These are phyloP conservation scores for Penaeus monodon DNA, from an alignment of 2,888 invertebrate species.

Conservation along the genomic window DNA sequence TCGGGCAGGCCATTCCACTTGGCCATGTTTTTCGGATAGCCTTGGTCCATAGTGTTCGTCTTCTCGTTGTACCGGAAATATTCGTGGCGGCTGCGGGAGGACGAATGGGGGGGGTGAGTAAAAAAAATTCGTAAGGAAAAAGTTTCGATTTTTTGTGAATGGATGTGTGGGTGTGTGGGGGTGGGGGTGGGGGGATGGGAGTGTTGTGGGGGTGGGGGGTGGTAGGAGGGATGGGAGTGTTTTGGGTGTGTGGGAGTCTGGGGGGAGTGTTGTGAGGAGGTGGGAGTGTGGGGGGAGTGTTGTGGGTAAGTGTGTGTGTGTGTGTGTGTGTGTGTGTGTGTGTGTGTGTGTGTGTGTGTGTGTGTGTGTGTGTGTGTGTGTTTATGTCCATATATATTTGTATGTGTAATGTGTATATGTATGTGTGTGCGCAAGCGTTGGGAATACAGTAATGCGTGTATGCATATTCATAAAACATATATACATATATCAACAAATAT, in stretches of 20 bases:
- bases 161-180: no score
- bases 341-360: conserved; percentile 16
- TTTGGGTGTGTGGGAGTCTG: neutral
- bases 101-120: neutral
- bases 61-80: conserved; percentile 90
- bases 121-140: no score
- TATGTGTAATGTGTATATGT: neutral
- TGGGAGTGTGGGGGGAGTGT: no score
- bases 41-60: conserved; percentile 82
- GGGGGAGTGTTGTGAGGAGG: conserved; percentile 2
- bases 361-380: conserved; percentile 14
- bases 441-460: no score
- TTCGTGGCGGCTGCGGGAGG: conserved; percentile 75
- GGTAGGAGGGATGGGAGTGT: no score
- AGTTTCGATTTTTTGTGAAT: no score
- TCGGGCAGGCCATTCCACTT: conserved; percentile 93
- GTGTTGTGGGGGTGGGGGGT: neutral
- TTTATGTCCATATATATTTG: neutral
- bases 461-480: neutral
- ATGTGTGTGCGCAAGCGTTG: neutral
- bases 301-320: neutral
- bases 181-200: neutral
- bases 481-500: neutral
- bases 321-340: conserved; percentile 24
- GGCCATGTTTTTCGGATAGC: conserved; percentile 93